Base-by-base conservation (phyloP, 2,888 invertebrate species). In the Sarcophaga variegata region DNA sequence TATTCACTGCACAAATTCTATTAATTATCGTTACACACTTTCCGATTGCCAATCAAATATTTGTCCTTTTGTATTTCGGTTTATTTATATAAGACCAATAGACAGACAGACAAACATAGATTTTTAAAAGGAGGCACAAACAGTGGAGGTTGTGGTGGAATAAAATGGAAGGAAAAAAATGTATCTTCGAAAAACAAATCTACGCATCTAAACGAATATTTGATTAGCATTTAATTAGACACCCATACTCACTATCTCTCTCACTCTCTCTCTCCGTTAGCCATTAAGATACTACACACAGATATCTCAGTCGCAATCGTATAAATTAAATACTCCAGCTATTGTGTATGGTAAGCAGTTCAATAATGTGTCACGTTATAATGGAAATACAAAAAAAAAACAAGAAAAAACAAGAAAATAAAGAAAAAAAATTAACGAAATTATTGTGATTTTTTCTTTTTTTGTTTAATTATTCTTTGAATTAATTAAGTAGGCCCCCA, bases 11-110 rank as follows among this genome's bases (percentile, higher is more conserved):
- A 90, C 92, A 92, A 92, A 90, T 92, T 92, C 92, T 93, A 92
- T 93, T 93, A 93, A 93, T 93, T 93, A 93, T 91, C 91, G 91
- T 92, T 93, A 93, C 91, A 92, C 91, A 90, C 90, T 90, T 91
- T 88, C 87, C 80, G 76, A 88, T 88, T 88, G 81, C 85, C 88
- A 86, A 88, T 84, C 87, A 84, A 84, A 82, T 87, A 78, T 87
- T 85, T 87, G 87, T 88, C 85, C 81, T 83, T 83, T 86, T 86
- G 69, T 81, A 75, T 83, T 89, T 90, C 88, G 72, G 72, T 85
- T 85, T 87, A 82, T 85, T 85, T 87, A 84, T 83, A 83, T 87
- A 79, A 84, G 84, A 76, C 59, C 25, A n/a, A 8, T 8, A 10
- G 37, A 37, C 37, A 10, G 37, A 37, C 10, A 10, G 37, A 37